These are phyloP conservation scores for Sorex fumeus DNA, from an alignment of 2,113 vertebrate species.

Conservation along the genomic window DNA sequence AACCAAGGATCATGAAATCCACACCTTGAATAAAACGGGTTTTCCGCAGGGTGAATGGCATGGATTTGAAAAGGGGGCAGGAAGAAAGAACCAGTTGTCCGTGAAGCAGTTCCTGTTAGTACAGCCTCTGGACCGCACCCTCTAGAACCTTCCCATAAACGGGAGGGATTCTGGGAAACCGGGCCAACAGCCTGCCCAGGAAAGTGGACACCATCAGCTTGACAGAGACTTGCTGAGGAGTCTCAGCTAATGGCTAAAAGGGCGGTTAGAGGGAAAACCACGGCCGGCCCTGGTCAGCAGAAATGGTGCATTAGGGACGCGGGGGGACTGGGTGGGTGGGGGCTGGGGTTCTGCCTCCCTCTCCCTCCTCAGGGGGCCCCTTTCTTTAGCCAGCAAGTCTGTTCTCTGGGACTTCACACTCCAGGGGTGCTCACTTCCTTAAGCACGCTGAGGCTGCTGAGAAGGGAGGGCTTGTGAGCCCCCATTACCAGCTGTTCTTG, in stretches of 20 bases:
- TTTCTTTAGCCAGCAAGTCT: background rate
- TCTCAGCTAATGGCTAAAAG: constrained; percentile 74
- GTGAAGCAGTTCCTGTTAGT: background rate
- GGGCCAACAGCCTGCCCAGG: background rate
- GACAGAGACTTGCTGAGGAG: constrained; percentile 64
- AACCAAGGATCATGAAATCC: background rate
- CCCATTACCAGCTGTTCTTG: constrained; percentile 18
- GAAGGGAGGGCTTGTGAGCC: background rate
- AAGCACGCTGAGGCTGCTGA: constrained; percentile 58
- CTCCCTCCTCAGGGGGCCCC: background rate
- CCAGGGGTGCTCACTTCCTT: constrained; percentile 23
- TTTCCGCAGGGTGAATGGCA: too few relatives aligned
- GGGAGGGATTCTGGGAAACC: constrained; percentile 70
- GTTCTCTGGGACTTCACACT: constrained; percentile 59
- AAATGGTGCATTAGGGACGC: constrained; percentile 32
- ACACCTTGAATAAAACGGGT: constrained; percentile 14
- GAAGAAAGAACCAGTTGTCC: background rate
- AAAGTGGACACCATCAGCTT: constrained; percentile 56
- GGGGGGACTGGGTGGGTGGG: constrained; percentile 37
- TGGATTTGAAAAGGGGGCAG: background rate
- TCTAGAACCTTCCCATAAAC: constrained; percentile 60
- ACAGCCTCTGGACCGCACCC: background rate
- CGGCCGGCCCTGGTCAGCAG: constrained; percentile 61
- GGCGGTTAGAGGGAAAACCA: constrained; percentile 56
- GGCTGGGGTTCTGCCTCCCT: background rate